Conservation (phyloP, 2,113 vertebrate genomes). For the Gallinago undulata region DNA sequence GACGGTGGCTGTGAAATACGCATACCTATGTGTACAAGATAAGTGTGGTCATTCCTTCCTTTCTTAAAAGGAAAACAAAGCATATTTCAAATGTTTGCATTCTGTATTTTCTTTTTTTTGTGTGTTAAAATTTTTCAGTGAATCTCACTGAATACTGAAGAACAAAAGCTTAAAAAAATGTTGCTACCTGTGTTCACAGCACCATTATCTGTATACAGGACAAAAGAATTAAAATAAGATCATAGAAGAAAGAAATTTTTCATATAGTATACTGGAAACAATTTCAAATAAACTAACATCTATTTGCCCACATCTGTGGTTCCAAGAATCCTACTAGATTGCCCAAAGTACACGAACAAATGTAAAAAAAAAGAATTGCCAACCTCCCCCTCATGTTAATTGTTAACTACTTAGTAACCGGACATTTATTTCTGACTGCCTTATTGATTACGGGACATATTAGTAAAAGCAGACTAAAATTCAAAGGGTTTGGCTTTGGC, state of each 20-base stretch:
- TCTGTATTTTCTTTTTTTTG: neutral
- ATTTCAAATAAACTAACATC: neutral
- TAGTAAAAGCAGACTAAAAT: constrained; percentile 59
- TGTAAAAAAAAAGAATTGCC: neutral
- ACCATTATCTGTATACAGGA: neutral
- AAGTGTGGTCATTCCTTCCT: neutral
- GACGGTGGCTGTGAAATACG: neutral
- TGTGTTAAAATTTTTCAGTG: constrained; percentile 27
- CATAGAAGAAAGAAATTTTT: neutral
- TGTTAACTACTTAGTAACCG: constrained; percentile 54
- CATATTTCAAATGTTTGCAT: neutral
- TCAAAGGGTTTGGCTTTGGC: constrained; percentile 62
- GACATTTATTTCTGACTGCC: constrained; percentile 63
- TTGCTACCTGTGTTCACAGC: neutral
- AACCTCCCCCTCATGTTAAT: neutral
- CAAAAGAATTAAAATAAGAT: neutral
- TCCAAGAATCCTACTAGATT: constrained; percentile 41
- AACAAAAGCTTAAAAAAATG: neutral
- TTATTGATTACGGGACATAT: constrained; percentile 50
- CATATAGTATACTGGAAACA: neutral
- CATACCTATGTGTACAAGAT: neutral
- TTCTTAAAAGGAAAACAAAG: neutral
- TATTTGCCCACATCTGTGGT: neutral
- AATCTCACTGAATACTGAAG: constrained; percentile 24
- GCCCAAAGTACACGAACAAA: neutral